These are phyloP conservation scores for Lasioglossum oenotherae DNA, from an alignment of 2,888 invertebrate species.

Conservation along the genomic window DNA sequence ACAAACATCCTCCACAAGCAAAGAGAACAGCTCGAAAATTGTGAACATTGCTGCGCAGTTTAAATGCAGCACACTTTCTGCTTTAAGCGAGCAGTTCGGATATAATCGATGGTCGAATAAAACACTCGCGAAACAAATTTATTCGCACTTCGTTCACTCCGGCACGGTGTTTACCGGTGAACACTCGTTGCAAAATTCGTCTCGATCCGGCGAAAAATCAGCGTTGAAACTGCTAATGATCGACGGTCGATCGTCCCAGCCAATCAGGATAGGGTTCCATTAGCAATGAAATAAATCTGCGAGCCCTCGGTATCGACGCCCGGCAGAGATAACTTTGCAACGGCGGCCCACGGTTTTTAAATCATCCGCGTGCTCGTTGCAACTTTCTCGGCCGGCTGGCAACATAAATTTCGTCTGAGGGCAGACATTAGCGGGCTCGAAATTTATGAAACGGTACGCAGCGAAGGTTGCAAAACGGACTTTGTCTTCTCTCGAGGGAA, in stretches of 20 bases:
- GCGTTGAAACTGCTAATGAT: neutral
- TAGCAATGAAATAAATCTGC: conserved; percentile 1
- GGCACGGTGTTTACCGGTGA: neutral
- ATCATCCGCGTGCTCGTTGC: neutral
- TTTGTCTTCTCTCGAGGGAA: neutral
- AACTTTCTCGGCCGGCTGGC: neutral
- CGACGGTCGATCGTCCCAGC: neutral
- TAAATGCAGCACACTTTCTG: neutral
- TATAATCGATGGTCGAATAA: neutral
- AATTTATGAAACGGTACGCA: neutral
- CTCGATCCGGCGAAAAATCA: neutral
- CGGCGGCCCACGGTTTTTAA: conserved; percentile 1
- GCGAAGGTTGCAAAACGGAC: neutral
- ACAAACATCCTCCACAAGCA: neutral
- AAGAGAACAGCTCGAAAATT: neutral
- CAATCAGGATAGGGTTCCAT: neutral
- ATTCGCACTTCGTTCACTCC: neutral
- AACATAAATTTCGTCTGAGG: neutral
- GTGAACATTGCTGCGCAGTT: neutral
- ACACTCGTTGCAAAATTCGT: neutral
- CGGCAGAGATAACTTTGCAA: neutral
- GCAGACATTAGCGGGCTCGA: neutral
- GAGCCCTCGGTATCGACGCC: neutral
- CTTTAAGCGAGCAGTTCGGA: neutral
- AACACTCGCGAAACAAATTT: neutral